Percentiles rank a stretch among this genome's conserved stretches.
These are phyloP conservation scores for Timema podura DNA, from an alignment of 2,888 invertebrate genomes.

Conservation along the genomic window DNA sequence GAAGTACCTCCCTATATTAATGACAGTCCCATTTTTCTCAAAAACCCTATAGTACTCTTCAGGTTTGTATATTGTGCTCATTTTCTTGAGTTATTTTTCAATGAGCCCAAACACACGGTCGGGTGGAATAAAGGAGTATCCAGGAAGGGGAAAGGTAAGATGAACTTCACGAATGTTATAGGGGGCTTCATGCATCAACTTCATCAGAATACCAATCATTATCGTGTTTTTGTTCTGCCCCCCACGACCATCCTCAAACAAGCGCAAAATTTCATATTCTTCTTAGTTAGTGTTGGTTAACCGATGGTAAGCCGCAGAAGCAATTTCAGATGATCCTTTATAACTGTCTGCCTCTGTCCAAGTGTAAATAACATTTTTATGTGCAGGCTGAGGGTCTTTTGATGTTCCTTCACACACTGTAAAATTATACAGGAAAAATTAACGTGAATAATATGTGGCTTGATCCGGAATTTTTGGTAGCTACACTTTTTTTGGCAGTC, in stretches of 20 bases:
- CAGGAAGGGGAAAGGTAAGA: neutral
- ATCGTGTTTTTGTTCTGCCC: constrained; percentile 14
- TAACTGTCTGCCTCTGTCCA: constrained; percentile 38
- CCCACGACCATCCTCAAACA: constrained; percentile 2
- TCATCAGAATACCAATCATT: constrained; percentile 9
- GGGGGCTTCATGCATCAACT: constrained; percentile 2
- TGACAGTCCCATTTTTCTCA: neutral
- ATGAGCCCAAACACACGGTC: constrained; percentile 1
- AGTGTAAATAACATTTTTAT: constrained; percentile 36
- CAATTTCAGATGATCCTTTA: constrained; percentile 33
- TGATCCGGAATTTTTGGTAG: constrained; percentile 40
- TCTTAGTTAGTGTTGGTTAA: neutral
- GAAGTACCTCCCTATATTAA: neutral
- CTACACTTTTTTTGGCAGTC: constrained; percentile 39
- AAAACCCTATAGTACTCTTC: neutral
- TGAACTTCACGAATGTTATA: neutral
- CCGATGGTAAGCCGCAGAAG: constrained; percentile 4
- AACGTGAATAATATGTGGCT: constrained; percentile 39
- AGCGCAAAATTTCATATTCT: neutral
- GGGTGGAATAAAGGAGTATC: neutral
- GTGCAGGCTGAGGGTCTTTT: constrained; percentile 31
- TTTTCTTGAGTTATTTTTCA: constrained; percentile 1
- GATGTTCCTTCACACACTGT: constrained; percentile 39
- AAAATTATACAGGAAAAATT: constrained; percentile 40
- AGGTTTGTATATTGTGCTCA: constrained; percentile 8